These are phyloP conservation scores for Rhinoderma darwinii DNA, from an alignment of 2,113 vertebrate genomes.

Conservation along the genomic window DNA sequence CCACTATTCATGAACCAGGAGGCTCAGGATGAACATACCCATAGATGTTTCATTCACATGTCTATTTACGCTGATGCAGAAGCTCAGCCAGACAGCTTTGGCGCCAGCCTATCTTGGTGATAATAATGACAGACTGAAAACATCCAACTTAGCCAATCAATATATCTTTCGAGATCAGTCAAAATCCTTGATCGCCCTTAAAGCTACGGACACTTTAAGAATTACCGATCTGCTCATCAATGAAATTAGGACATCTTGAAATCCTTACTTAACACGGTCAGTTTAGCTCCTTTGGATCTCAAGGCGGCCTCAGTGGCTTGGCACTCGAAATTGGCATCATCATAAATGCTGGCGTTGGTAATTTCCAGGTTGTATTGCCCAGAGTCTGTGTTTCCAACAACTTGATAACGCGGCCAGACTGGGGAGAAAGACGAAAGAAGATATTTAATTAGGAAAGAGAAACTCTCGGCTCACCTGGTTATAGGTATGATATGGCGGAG, in stretches of 20 bases:
- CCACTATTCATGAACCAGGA: neutral
- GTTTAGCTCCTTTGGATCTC: conserved; percentile 86
- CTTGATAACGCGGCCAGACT: conserved; percentile 92
- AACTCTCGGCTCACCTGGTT: too few species aligned
- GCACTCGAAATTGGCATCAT: conserved; percentile 93
- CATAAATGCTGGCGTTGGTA: conserved; percentile 82
- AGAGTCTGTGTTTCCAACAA: conserved; percentile 82
- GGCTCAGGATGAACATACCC: neutral
- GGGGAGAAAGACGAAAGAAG: conserved; percentile 32
- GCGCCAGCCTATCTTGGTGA: neutral
- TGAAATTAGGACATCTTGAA: neutral
- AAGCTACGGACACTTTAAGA: neutral
- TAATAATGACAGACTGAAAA: neutral
- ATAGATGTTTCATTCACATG: neutral
- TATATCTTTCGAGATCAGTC: neutral
- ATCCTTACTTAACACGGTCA: conserved; percentile 91
- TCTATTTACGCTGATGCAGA: neutral
- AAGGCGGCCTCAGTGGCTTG: conserved; percentile 94
- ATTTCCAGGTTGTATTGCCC: conserved; percentile 97
- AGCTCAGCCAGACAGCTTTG: neutral
- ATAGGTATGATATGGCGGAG: neutral
- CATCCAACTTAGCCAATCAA: neutral
- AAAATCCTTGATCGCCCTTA: neutral
- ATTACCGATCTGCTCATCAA: neutral
- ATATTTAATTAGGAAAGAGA: neutral